These are phyloP conservation scores for Phytoseiulus persimilis DNA, from an alignment of 2,888 invertebrate species.

Conservation along the genomic window DNA sequence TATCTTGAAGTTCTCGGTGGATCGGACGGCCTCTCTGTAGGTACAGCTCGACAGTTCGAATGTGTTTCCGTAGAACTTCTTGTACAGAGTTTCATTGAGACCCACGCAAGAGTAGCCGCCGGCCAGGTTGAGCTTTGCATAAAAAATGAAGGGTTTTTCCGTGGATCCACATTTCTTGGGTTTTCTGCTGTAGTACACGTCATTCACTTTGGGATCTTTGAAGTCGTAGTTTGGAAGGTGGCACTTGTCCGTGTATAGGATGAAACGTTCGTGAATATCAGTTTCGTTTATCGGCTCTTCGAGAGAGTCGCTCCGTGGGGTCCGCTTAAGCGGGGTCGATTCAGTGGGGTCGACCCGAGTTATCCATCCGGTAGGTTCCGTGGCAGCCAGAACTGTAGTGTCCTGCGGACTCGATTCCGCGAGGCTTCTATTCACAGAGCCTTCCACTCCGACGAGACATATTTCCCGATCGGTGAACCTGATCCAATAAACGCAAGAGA, in stretches of 20 bases:
- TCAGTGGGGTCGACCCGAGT: too few species aligned
- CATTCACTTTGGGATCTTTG: not conserved
- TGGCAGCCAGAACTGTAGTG: too few species aligned
- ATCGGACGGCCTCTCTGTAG: not conserved
- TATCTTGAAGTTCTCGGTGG: not conserved
- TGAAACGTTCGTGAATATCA: not conserved
- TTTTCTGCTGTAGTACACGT: not conserved
- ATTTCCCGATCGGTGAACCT: not conserved
- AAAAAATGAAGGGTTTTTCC: constrained; percentile 16
- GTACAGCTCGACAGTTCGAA: not conserved
- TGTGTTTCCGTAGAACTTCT: not conserved
- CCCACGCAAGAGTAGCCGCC: constrained; percentile 17
- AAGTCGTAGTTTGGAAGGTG: not conserved
- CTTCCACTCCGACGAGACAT: not conserved
- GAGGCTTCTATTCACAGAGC: not conserved
- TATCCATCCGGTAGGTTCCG: too few species aligned
- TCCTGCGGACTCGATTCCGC: not conserved
- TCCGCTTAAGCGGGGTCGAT: too few species aligned
- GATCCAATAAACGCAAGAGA: not conserved
- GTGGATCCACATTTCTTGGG: not conserved
- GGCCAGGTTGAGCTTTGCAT: not conserved
- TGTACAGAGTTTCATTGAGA: not conserved
- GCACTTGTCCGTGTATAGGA: not conserved
- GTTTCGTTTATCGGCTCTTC: not conserved
- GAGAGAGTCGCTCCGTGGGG: too few species aligned